Conservation (phyloP, 2,888 invertebrate species). For the Thyatira batis region DNA sequence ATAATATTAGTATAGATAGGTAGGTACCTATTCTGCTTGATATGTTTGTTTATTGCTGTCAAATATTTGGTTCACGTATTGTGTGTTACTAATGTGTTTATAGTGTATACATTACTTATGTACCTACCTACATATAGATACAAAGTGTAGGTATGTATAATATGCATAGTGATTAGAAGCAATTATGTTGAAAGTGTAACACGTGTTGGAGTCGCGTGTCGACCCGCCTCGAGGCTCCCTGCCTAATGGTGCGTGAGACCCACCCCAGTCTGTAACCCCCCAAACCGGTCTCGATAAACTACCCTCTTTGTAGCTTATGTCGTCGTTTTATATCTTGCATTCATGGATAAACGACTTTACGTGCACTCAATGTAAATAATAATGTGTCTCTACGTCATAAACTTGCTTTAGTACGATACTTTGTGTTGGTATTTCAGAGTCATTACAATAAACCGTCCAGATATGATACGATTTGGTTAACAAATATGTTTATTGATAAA, state of each 20-base stretch:
- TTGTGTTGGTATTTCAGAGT: not conserved
- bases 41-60: conserved; percentile 13
- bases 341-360: conserved; percentile 36
- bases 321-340: conserved; percentile 46
- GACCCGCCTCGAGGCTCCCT: conserved; percentile 57
- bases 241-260: conserved; percentile 76
- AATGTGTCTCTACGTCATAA: conserved; percentile 23
- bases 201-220: conserved; percentile 72
- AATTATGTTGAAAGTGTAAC: conserved; percentile 78
- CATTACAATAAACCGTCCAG: not conserved
- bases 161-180: conserved; percentile 61
- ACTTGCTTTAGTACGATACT: not conserved
- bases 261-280: conserved; percentile 33
- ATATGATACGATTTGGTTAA: conserved; percentile 12
- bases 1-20: not conserved
- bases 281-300: conserved; percentile 48
- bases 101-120: conserved; percentile 9
- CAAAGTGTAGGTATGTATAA: conserved; percentile 9
- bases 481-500: not conserved
- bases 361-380: conserved; percentile 42
- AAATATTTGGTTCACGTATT: not conserved
- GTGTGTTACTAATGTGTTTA: conserved; percentile 7
- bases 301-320: conserved; percentile 59
- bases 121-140: conserved; percentile 11
- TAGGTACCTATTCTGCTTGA: conserved; percentile 7